Evolutionary conservation across 2,797 vertebrate genomes (phyloP), one percentile per base, ranked within the genome.

Genomic region (Telmatherina bonti): DNA sequence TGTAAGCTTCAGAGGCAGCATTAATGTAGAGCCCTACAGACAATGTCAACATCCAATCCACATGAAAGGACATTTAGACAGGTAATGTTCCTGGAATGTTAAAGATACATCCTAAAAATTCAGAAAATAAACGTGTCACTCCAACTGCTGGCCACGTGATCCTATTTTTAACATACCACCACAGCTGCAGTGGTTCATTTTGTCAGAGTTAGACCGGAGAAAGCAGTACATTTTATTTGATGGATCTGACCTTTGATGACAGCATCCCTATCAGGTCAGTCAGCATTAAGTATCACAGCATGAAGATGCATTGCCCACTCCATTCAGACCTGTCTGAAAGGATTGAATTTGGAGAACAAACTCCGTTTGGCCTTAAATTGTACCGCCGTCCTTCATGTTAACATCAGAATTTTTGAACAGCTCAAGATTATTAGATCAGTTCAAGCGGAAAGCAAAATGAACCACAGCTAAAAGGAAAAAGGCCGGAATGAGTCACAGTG

Each of bases 11-110:
- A 76, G 26, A 55, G 15, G 35, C 41, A 24, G n/a, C 30, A 62
- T 62, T 72, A 75, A 72, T 27, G 45, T 55, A 0, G 35, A 66
- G 22, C 53, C 43, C 75, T 9, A 31, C 62, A 65, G 54, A 78
- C 63, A 2, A 13, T 15, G 20, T 18, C 4, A 0, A 43, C 27
- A 67, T 55, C 26, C 26, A 41, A 45, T 41, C 45, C 47, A 45
- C 33, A 56, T 30, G 18, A 59, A 68, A 41, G 24, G 29, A 62
- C 24, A n/a, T n/a, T 76, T 22, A 62, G 27, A 63, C 10, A 45
- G n/a, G n/a, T 53, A 54, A 24, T 33, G 29, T 30, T 36, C 11
- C 35, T 30, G 30, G 1, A 49, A 29, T 43, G 29, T 64, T 35
- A 52, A 65, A 29, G 27, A 33, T 5, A 24, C 59, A 61, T 20